Base-by-base conservation (phyloP, 1,140 invertebrate genomes). In the Achatina immaculata region DNA sequence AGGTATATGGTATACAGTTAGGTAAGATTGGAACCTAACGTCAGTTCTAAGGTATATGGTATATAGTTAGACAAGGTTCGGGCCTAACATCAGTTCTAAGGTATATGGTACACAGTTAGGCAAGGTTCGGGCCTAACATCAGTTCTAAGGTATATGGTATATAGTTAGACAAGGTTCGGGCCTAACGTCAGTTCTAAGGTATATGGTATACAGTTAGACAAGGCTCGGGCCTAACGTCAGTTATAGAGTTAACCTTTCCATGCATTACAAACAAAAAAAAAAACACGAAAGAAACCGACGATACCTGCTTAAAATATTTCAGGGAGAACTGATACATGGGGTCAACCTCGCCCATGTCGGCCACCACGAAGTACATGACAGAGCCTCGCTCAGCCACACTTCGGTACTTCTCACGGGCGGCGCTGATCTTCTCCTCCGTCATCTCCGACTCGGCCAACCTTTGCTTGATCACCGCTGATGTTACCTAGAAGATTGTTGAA, bases 391-490 rank as follows among this genome's bases (percentile, higher is more conserved):
- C 82, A 38, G 92, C 91, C 42, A 78, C 74, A 75, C 31, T 38
- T 6, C 31, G 45, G 45, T 84, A 71, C 42, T 87, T 95, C 91
- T 95, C 94, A 90, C 96, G 92, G 19, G 95, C 95, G 19, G 91
- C 84, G 89, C 96, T 95, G 87, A 97, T 97, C 90, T 96, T 94
- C 24, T 93, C 93, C 92, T 96, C 95, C 0, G 95, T 96, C 42
- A 93, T 92, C 87, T 95, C 94, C 0, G 95, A 94, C 11, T 93
- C 94, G 81, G 93, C 91, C 24, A 97, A 91, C 62, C 91, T 86
- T 81, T 92, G 90, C 28, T 87, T 84, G 9, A 92, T 89, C 80
- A 92, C 91, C 82, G 90, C 85, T 38, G 91, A 91, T 78, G 90
- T 91, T 28, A 86, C 76, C 80, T 90, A 28, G 14, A 19, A 38